Evolutionary conservation across 2,797 vertebrate species (phyloP), one percentile per base, ranked within the genome.

Genomic region (Ptychobarbus kaznakovi): DNA sequence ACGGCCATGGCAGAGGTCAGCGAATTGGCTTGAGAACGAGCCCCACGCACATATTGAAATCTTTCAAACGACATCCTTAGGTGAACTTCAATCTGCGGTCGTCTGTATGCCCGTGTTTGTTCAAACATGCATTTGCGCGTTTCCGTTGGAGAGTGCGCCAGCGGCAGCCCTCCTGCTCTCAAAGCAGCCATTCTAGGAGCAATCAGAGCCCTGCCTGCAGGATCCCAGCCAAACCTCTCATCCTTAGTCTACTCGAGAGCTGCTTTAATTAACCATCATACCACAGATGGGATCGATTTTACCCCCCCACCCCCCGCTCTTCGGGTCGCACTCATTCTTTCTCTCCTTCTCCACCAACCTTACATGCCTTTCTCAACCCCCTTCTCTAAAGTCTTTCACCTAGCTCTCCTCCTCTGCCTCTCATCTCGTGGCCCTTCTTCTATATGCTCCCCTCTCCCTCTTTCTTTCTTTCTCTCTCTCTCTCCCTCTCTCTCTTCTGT

Each of bases 241-340:
- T 97, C 97, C 96, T 97, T 96, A 96, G 97, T 96, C 96, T 95
- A 94, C 96, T 99, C 96, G 97, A 99, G 97, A 98, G 97, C 96
- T 97, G 97, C 97, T 98, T 99, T 99, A 99, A 99, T 99, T 99
- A 99, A 99, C 98, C 97, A 99, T 99, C 98, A 98, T 98, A 97
- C 97, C 97, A 97, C 98, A 99, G 98, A 99, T 99, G 97, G 97
- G 98, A 99, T 99, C 98, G 97, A 99, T 99, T 98, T 97, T 96
- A 95, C 94, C 75, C 90, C 89, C 85, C 86, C 35, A n/a, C n/a
- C 28, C 28, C 32, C 80, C 95, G 35, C 95, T 96, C 96, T 92
- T 92, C 91, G 91, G 92, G 90, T 92, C 92, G 90, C 90, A 88
- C 90, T 93, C 92, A 92, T 76, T 88, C 82, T 89, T 82, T 83